Conservation (phyloP, 2,113 vertebrate genomes). For the Thalassoma bifasciatum region DNA sequence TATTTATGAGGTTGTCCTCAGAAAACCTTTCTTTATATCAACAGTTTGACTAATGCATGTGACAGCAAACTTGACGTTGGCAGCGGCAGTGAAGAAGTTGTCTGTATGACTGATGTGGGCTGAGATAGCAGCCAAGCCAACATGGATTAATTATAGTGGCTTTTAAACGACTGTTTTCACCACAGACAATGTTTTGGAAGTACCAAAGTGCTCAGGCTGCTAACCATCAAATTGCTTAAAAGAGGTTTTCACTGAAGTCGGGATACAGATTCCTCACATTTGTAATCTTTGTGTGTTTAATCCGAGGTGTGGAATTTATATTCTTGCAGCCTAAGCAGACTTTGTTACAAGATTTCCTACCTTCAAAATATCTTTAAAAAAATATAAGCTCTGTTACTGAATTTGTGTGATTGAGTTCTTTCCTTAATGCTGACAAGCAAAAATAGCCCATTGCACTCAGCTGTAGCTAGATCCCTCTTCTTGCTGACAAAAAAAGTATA, state of each 20-base stretch:
- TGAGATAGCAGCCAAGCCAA: conserved; percentile 50
- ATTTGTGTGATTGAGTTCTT: too few relatives aligned
- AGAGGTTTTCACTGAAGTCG: conserved; percentile 4
- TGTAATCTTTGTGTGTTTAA: background rate
- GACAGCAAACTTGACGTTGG: conserved; percentile 64
- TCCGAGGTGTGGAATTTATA: background rate
- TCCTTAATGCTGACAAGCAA: too few relatives aligned
- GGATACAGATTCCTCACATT: conserved; percentile 4
- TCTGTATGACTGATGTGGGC: conserved; percentile 65
- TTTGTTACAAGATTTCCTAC: too few relatives aligned
- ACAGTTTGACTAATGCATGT: conserved; percentile 69
- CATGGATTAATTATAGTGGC: conserved; percentile 62
- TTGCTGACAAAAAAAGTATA: too few relatives aligned
- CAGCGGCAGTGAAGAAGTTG: conserved; percentile 66
- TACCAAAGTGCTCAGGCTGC: conserved; percentile 2
- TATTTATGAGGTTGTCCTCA: conserved; percentile 79
- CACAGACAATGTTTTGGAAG: conserved; percentile 47
- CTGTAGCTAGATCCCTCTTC: too few relatives aligned
- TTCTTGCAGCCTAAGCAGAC: background rate
- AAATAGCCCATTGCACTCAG: too few relatives aligned
- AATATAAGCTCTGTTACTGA: too few relatives aligned
- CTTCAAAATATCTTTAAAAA: too few relatives aligned
- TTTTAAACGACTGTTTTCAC: conserved; percentile 63
- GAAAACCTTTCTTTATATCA: conserved; percentile 74
- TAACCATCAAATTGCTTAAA: conserved; percentile 30